A percentile compares a stretch with the other conserved stretches of the same genome.
Evolutionary conservation across 2,113 vertebrate species (phyloP).

Genomic region (Sceloporus undulatus): DNA sequence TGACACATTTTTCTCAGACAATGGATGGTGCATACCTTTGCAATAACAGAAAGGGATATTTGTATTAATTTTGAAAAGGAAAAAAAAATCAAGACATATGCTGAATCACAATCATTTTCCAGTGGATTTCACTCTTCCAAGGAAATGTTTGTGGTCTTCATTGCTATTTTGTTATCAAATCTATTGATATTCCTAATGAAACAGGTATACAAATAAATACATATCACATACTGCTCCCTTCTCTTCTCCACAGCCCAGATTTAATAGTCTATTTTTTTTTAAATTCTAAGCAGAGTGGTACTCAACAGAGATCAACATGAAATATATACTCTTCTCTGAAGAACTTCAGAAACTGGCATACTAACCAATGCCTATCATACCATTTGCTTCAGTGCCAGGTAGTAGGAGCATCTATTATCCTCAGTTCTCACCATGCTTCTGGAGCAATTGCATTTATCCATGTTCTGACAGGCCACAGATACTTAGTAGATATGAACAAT

Average conservation of each 20-base stretch:
- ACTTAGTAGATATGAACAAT: constrained; percentile 8
- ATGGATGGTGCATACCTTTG: background rate
- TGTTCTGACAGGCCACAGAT: background rate
- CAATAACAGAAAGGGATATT: background rate
- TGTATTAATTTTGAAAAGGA: background rate
- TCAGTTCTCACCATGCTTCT: background rate
- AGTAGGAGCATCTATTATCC: background rate
- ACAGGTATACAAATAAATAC: background rate
- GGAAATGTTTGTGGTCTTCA: background rate
- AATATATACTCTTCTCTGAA: background rate
- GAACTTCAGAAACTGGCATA: constrained; percentile 7
- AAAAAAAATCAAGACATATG: background rate
- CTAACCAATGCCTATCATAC: background rate
- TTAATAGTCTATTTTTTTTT: background rate
- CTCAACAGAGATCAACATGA: background rate
- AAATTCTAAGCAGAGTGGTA: background rate
- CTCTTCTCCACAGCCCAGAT: background rate
- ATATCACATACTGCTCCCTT: background rate
- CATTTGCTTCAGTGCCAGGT: background rate
- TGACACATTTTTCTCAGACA: background rate
- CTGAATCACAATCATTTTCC: background rate
- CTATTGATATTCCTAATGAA: background rate
- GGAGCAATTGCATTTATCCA: background rate
- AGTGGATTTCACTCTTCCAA: background rate
- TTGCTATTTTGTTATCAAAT: background rate